Evolutionary conservation across 2,113 vertebrate genomes (phyloP), one percentile per base, ranked within the genome.

Genomic region (Heptranchias perlo): DNA sequence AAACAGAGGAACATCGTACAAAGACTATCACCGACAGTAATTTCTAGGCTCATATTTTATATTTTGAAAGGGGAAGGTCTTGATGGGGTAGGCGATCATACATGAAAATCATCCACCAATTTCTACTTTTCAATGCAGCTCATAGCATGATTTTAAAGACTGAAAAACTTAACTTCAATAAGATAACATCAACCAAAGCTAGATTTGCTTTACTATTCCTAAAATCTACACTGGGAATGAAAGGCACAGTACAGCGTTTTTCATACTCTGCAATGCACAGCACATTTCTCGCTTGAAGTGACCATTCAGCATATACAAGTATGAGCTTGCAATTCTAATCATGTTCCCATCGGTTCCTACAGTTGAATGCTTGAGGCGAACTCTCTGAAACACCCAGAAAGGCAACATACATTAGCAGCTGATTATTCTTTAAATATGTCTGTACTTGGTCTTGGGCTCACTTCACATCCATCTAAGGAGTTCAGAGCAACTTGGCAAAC

Each of bases 391-490:
- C 65, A 69, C 47, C 94, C 94, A 95, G 94, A 69, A 95, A 95
- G 94, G 94, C 94, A 95, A 95, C 65, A 95, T 95, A 95, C 65
- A 69, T 95, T 95, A 95, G 64, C 93, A 67, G 94, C 94, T 95
- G 94, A 67, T 25, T 47, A 31, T 64, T 25, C 35, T 65, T 65
- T 44, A 94, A 47, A 14, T 95, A 95, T 95, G 94, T 52, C 94
- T 95, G 94, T 95, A 95, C 94, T 73, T 95, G 94, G 94, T 95
- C 64, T 95, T 73, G 11, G 10, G 44, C 62, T 95, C 94, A 69
- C 92, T 95, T 23, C 87, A 54, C 52, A 96, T 92, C 23, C 86
- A 96, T 96, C 82, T 96, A 96, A 96, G 44, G 94, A 96, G 21
- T 69, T 96, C 62, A 95, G 95, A 35, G 94, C 47, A 64, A 44